Evolutionary conservation across 1,140 invertebrate species (phyloP).

Genomic region (Drosophila rhopaloa): DNA sequence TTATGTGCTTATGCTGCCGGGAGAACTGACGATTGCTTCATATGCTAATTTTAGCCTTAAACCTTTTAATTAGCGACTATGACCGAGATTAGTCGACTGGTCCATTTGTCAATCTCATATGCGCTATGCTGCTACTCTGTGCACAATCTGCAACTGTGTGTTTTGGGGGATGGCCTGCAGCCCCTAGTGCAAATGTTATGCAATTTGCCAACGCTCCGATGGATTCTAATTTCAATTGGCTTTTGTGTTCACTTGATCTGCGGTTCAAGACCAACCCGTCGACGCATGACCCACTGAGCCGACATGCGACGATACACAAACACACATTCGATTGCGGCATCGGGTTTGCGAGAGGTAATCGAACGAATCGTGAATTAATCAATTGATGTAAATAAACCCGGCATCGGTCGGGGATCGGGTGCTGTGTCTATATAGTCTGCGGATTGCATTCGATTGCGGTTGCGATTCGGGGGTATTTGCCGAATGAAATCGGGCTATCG

Average conservation of each 20-base stretch:
- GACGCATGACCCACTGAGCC: constrained; percentile 46
- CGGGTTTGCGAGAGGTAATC: constrained; percentile 64
- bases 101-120: constrained; percentile 57
- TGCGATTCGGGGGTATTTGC: constrained; percentile 9
- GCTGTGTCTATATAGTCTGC: constrained; percentile 2
- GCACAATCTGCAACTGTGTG: constrained; percentile 8
- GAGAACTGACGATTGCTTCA: constrained; percentile 39
- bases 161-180: not conserved
- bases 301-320: constrained; percentile 15
- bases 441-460: constrained; percentile 8
- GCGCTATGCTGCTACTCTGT: not conserved
- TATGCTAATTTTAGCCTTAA: constrained; percentile 82
- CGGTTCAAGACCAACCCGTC: constrained; percentile 62
- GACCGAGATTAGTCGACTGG: constrained; percentile 69
- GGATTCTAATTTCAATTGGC: constrained; percentile 47
- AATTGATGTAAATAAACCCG: constrained; percentile 37
- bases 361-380: constrained; percentile 58
- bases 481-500: constrained; percentile 24
- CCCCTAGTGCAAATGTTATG: constrained; percentile 38
- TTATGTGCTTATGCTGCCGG: constrained; percentile 20
- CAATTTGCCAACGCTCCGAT: constrained; percentile 52
- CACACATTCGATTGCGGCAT: constrained; percentile 30
- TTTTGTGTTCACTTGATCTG: constrained; percentile 64
- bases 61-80: constrained; percentile 81
- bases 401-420: not conserved